Evolutionary conservation across 2,888 invertebrate species (phyloP).

Genomic region (Adela reaumurella): DNA sequence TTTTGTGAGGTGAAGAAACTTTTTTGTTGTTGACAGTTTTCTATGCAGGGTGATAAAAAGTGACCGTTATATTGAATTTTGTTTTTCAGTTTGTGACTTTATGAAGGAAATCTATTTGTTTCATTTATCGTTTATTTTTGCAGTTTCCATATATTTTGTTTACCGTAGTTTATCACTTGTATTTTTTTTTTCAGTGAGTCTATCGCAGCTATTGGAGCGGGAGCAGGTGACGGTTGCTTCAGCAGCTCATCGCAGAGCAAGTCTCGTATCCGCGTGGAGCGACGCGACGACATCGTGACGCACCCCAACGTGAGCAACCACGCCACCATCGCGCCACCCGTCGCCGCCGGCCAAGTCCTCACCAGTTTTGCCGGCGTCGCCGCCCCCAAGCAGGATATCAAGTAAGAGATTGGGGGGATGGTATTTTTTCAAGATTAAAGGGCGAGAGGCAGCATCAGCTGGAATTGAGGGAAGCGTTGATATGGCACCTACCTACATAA

Average conservation of each 20-base stretch:
- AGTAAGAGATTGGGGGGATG: not conserved
- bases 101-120: not conserved
- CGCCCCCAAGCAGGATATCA: not conserved
- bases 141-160: not conserved
- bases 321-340: slow-evolving; percentile 22
- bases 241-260: slow-evolving; percentile 74
- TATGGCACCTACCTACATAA: no score
- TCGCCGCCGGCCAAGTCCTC: slow-evolving; percentile 12
- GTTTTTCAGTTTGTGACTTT: no score
- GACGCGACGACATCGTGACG: slow-evolving; percentile 61
- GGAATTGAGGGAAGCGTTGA: no score
- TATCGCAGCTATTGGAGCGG: slow-evolving; percentile 46
- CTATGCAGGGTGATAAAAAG: no score
- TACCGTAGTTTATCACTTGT: not conserved
- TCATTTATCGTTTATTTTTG: not conserved
- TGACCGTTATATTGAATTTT: no score
- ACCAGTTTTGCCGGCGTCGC: slow-evolving; percentile 8
- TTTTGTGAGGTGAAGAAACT: no score
- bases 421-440: no score
- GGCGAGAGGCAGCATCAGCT: no score
- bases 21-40: no score
- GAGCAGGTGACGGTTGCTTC: slow-evolving; percentile 57
- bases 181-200: slow-evolving; percentile 46
- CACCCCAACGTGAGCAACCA: slow-evolving; percentile 56
- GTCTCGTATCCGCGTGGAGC: slow-evolving; percentile 78